These are phyloP conservation scores for Drosophila kuntzei DNA, from an alignment of 2,888 invertebrate species.

Conservation along the genomic window DNA sequence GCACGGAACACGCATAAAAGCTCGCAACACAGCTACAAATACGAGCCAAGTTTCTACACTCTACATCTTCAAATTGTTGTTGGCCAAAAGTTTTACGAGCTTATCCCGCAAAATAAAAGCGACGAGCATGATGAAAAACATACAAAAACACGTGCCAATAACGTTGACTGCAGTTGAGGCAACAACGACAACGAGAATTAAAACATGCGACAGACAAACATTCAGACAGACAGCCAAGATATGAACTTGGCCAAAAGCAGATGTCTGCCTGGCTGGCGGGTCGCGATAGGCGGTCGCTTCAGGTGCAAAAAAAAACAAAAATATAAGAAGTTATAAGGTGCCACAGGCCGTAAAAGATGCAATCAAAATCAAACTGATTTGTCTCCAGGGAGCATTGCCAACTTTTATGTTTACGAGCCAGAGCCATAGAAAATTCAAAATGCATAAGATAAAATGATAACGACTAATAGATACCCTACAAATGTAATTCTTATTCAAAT, in stretches of 20 bases:
- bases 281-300: slow-evolving; percentile 26
- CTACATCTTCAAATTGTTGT: slow-evolving; percentile 24
- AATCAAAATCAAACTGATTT: slow-evolving; percentile 82
- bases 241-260: slow-evolving; percentile 32
- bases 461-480: slow-evolving; percentile 24
- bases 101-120: slow-evolving; percentile 59
- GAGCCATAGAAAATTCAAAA: slow-evolving; percentile 27
- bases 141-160: slow-evolving; percentile 61
- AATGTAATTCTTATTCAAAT: too few species aligned
- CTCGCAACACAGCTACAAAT: slow-evolving; percentile 61
- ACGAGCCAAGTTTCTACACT: slow-evolving; percentile 50
- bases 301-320: slow-evolving; percentile 42
- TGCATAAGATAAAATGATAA: not conserved
- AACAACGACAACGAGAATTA: slow-evolving; percentile 50
- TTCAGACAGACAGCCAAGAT: slow-evolving; percentile 13
- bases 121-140: slow-evolving; percentile 61
- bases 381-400: slow-evolving; percentile 77
- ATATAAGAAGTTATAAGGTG: slow-evolving; percentile 74
- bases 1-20: slow-evolving; percentile 68
- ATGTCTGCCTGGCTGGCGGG: slow-evolving; percentile 17
- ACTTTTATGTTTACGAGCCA: slow-evolving; percentile 76
- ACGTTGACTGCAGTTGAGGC: slow-evolving; percentile 52
- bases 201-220: slow-evolving; percentile 29
- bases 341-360: slow-evolving; percentile 80
- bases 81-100: slow-evolving; percentile 75